Base-by-base conservation (phyloP, 2,797 vertebrate species). In the Sparus aurata region DNA sequence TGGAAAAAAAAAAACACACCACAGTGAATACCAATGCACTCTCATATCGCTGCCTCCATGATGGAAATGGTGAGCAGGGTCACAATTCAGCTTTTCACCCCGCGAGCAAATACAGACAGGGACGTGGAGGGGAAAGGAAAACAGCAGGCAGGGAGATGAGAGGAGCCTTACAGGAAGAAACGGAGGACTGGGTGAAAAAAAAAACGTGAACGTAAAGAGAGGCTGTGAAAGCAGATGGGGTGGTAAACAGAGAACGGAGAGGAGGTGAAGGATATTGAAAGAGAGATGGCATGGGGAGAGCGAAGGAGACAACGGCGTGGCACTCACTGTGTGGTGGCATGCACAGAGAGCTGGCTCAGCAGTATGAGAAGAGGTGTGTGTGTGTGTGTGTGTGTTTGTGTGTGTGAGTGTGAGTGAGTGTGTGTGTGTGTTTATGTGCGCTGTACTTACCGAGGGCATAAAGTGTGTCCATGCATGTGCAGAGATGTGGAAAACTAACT, bases 331-430 rank as follows among this genome's bases (percentile, higher is more conserved):
- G n/a, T 67, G 65, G 83, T 85, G 84, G 79, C 79, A 81, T 60
- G 27, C 41, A 62, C 22, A 75, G 69, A 83, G 79, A 58, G 86
- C 92, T 90, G 78, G 73, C 77, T 94, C 90, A 92, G 92, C 89
- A 89, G 22, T 81, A 85, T 87, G 66, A 72, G 52, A 86, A 82
- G 79, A 75, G 73, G 78, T 58, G 75, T 69, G 25, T 67, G 46
- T 49, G 66, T 61, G 66, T 50, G 76, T 70, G 59, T 55, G 64
- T 69, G 30, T 64, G 75, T n/a, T n/a, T n/a, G n/a, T 57, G 75
- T 69, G 27, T 69, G 49, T 47, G 61, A 68, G 66, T 54, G 72
- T 73, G 63, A 49, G 63, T 69, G 25, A 50, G 54, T 10, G 27
- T 16, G 34, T n/a, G 25, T 43, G 59, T 5, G 30, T 2, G 3